Conservation (phyloP, 37 sponge, comb jelly and placozoan genomes). For the Theonella swinhoei region DNA sequence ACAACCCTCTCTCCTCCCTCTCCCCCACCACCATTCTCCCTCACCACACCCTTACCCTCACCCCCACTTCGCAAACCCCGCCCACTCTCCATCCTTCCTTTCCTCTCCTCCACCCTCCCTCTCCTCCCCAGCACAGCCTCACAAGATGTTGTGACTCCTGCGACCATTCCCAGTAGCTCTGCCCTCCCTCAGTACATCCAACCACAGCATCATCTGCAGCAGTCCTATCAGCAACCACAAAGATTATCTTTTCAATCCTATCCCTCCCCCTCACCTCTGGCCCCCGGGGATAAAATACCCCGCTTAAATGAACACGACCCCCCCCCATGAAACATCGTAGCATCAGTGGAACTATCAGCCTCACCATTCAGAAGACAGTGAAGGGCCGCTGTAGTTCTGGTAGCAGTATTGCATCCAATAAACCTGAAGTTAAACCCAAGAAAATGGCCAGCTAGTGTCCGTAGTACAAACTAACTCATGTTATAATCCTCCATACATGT, state of each 20-base stretch:
- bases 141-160: not conserved
- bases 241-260: not conserved
- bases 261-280: conserved; percentile 39
- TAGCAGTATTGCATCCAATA: not conserved
- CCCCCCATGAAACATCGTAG: conserved; percentile 51
- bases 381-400: not conserved
- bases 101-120: not conserved
- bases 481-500: no score
- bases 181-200: not conserved
- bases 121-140: not conserved
- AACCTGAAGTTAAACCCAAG: no score
- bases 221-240: not conserved
- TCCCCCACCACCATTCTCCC: not conserved
- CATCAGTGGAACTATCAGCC: conserved; percentile 49
- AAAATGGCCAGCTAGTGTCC: no score
- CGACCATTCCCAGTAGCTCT: not conserved
- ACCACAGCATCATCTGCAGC: conserved; percentile 1
- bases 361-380: conserved; percentile 47
- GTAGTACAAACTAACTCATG: no score
- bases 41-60: not conserved
- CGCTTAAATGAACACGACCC: conserved; percentile 37
- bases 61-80: not conserved
- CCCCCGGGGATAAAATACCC: conserved; percentile 66
- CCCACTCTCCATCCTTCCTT: conserved; percentile 2
- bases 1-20: no score